Percentiles rank a stretch among this genome's conserved stretches.
Conservation (phyloP, 2,113 vertebrate genomes). For the Mixornis gularis region DNA sequence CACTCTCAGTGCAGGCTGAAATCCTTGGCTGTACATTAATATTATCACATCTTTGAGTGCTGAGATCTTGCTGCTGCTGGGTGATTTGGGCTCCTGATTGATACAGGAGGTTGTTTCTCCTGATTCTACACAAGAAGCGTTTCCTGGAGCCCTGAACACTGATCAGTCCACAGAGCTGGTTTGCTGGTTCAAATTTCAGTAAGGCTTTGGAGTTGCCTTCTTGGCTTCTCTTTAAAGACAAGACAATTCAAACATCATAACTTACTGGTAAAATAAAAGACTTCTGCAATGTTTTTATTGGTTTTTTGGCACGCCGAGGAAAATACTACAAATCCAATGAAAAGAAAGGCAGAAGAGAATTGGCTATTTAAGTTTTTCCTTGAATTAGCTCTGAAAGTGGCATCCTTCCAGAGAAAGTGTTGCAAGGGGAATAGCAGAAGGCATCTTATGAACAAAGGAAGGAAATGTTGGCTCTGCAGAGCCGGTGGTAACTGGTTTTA, state of each 20-base stretch:
- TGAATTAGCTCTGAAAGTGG: constrained; percentile 44
- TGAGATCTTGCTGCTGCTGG: not conserved
- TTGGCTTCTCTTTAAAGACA: constrained; percentile 24
- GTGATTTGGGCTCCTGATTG: not conserved
- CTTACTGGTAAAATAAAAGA: constrained; percentile 33
- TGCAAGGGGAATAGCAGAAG: constrained; percentile 34
- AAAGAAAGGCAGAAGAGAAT: constrained; percentile 38
- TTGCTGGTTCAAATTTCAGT: not conserved
- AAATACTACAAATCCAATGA: not conserved
- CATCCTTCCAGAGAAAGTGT: constrained; percentile 51
- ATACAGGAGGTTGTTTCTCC: not conserved
- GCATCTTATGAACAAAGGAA: constrained; percentile 40
- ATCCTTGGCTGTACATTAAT: not conserved
- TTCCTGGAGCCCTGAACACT: not conserved
- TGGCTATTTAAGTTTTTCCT: constrained; percentile 1
- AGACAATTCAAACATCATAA: not conserved
- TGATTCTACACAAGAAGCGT: not conserved
- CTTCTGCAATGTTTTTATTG: not conserved
- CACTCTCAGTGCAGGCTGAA: not conserved
- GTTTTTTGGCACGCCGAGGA: not conserved
- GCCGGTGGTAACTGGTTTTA: constrained; percentile 33
- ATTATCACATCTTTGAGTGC: not conserved
- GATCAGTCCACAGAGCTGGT: not conserved
- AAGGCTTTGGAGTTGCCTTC: not conserved
- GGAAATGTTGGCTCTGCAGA: constrained; percentile 13